phyloP scores from a whole-genome alignment of 2,797 vertebrate species.

The Columba guinea region DNA sequence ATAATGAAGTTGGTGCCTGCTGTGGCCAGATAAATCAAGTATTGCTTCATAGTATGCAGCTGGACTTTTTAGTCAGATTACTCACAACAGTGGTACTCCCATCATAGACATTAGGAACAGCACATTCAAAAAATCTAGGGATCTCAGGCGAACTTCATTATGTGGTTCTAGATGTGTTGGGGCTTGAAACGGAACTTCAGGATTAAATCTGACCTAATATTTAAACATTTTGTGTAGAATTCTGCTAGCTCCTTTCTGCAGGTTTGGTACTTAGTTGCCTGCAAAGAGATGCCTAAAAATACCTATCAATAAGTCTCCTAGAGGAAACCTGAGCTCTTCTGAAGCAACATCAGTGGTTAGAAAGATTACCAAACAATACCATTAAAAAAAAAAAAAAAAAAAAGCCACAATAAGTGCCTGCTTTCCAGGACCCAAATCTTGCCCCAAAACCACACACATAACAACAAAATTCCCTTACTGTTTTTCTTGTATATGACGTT shows the following conservation, averaged over 20 bases:
- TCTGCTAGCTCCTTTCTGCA: neutral
- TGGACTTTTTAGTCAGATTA: constrained; percentile 25
- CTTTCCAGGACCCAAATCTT: neutral
- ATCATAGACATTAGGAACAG: neutral
- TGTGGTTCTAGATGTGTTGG: neutral
- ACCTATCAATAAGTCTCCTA: neutral
- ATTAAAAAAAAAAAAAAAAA: neutral
- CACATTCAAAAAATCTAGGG: neutral
- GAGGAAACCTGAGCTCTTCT: neutral
- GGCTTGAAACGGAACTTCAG: neutral
- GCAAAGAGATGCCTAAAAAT: neutral
- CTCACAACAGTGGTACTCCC: neutral
- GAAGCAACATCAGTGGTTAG: neutral
- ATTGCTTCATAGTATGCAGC: neutral
- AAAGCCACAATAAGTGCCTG: neutral
- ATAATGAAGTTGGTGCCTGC: constrained; percentile 37
- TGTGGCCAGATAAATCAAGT: constrained; percentile 39
- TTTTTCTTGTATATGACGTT: neutral
- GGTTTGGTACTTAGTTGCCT: neutral
- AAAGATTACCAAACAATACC: neutral
- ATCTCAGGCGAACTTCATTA: neutral
- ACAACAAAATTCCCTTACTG: neutral
- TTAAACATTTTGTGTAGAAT: neutral
- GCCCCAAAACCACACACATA: neutral
- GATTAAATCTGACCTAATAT: neutral